phyloP scores from a whole-genome alignment of 35 echinoderm and acorn worm genomes.

The Chiridota heheva region DNA sequence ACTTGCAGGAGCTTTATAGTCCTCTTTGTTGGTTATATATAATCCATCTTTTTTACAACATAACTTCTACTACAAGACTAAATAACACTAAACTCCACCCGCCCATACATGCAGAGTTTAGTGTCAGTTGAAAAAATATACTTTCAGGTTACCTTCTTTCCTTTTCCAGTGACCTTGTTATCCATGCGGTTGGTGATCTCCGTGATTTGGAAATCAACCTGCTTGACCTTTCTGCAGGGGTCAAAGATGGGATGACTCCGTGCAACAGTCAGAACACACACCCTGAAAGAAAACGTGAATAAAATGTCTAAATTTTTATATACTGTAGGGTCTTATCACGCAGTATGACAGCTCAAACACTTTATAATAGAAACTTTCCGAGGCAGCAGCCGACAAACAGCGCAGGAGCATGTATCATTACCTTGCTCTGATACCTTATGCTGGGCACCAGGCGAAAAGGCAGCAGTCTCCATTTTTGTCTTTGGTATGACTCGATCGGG shows the following conservation, averaged over 20 bases:
- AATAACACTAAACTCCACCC: not conserved
- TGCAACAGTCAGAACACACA: constrained; percentile 68
- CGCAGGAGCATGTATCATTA: not conserved
- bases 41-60: not conserved
- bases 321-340: too few relatives aligned
- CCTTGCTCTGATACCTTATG: too few relatives aligned
- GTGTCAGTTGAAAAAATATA: not conserved
- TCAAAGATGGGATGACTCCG: constrained; percentile 58
- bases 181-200: constrained; percentile 73
- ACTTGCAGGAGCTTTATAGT: not conserved
- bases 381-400: too few relatives aligned
- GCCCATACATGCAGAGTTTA: not conserved
- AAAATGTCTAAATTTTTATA: too few relatives aligned
- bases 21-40: not conserved
- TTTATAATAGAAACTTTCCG: too few relatives aligned
- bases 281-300: constrained; percentile 34
- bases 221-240: constrained; percentile 16
- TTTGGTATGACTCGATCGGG: too few relatives aligned
- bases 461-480: not conserved
- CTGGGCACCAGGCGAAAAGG: not conserved
- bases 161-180: constrained; percentile 74
- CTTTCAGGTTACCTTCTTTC: constrained; percentile 68
- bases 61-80: not conserved
- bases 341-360: not conserved
- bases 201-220: constrained; percentile 77